Evolutionary conservation across 2,888 invertebrate genomes (phyloP), one percentile per base, ranked within the genome.

Genomic region (Coecobrya sp.): DNA sequence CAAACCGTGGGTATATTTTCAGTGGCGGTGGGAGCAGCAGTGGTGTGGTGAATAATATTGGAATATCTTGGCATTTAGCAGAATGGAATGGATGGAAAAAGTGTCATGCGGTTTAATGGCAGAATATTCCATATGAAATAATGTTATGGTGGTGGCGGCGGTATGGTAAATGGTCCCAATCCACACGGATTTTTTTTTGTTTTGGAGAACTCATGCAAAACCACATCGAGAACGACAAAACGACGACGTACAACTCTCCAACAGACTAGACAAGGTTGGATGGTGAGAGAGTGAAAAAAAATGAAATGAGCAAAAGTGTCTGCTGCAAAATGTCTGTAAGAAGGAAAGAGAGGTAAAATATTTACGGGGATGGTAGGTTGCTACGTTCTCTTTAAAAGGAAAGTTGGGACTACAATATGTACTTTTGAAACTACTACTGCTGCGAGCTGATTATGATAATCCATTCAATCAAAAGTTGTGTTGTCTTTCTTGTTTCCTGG

Each of bases 41-140:
- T 22, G 76, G 19, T 25, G 79, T 49, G 79, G 79, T 49, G 79
- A 79, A 81, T 81, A 55, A 30, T 55, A 81, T 81, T 81, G 55
- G 81, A 81, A 81, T 81, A 81, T 81, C 19, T 81, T 81, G 81
- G 81, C 81, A 81, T 81, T 81, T 79, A 55, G 55, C 59, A 55
- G 76, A 82, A 62, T 62, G 22, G 36, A 36, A 68, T 16, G 52
- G 27, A 79, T 52, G n/a, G 79, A 36, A 59, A 81, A 81, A 81
- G 81, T 81, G 81, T 81, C 81, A 81, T 81, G 81, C 19, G 81
- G 81, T 81, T 81, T 81, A 81, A 81, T 81, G 81, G 55, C 81
- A 0, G 16, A 55, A 59, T 81, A 30, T 55, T 76, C 45, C 11
- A 36, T 76, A 76, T 76, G 76, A 70, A 10, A 55, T 55, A 65